Conservation (phyloP, 2,888 invertebrate genomes). For the Listrodromus nycthemerus region DNA sequence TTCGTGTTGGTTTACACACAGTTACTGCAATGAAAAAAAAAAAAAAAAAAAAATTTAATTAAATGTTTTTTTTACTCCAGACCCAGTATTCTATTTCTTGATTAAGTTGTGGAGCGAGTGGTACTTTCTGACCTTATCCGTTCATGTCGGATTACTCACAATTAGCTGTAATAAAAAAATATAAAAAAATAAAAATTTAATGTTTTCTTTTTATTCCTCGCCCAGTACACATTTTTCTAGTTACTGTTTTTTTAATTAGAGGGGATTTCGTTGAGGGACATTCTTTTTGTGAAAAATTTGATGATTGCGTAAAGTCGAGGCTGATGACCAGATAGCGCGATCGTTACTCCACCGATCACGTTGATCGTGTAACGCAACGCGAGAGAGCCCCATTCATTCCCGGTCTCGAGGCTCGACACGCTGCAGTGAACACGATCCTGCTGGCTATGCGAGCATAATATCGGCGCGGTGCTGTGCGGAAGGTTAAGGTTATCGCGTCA, state of each 20-base stretch:
- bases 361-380: conserved; percentile 18
- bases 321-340: conserved; percentile 19
- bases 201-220: too few relatives aligned
- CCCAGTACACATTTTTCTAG: too few relatives aligned
- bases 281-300: neutral
- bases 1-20: too few relatives aligned
- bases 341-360: conserved; percentile 23
- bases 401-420: conserved; percentile 50
- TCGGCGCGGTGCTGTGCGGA: conserved; percentile 53
- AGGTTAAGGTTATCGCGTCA: conserved; percentile 71
- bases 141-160: too few relatives aligned
- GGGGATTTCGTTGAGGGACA: neutral
- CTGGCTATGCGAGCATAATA: conserved; percentile 12
- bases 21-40: too few relatives aligned
- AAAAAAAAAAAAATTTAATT: too few relatives aligned
- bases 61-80: too few relatives aligned
- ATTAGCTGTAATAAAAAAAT: too few relatives aligned
- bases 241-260: neutral
- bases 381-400: conserved; percentile 22
- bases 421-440: conserved; percentile 54
- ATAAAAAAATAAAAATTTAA: too few relatives aligned
- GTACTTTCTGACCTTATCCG: too few relatives aligned
- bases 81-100: too few relatives aligned
- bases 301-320: neutral
- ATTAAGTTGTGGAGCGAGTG: too few relatives aligned